A percentile compares a stretch with the other conserved stretches of the same genome.
Conservation (phyloP, 2,113 vertebrate species). For the Megalops atlanticus region DNA sequence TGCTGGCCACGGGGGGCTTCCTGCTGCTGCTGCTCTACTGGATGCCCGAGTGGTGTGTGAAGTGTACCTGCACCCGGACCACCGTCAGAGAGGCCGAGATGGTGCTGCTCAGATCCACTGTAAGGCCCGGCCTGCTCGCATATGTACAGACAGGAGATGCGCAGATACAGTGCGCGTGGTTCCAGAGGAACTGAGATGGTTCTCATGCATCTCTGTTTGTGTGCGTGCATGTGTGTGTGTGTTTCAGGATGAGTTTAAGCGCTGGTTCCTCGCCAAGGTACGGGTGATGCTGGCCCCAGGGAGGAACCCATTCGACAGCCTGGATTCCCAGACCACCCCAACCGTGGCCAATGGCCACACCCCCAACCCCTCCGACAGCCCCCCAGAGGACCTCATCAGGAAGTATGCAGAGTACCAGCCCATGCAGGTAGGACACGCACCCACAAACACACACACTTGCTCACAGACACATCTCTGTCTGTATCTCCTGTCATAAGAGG, state of each 20-base stretch:
- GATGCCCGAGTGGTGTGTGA: slow-evolving; percentile 97
- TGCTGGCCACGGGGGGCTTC: slow-evolving; percentile 88
- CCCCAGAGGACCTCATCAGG: slow-evolving; percentile 68
- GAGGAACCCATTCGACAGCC: slow-evolving; percentile 74
- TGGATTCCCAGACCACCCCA: slow-evolving; percentile 73
- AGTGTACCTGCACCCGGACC: slow-evolving; percentile 82
- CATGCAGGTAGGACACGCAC: slow-evolving; percentile 49
- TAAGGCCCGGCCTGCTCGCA: slow-evolving; percentile 53
- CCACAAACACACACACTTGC: slow-evolving; percentile 35
- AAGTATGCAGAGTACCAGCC: slow-evolving; percentile 74
- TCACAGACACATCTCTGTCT: not conserved
- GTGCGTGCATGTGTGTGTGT: not conserved
- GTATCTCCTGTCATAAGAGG: too few relatives aligned
- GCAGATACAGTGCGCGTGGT: not conserved
- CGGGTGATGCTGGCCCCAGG: slow-evolving; percentile 81
- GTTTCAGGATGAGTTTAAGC: slow-evolving; percentile 89
- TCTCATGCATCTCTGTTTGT: not conserved
- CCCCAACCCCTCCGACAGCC: slow-evolving; percentile 62
- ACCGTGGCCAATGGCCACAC: slow-evolving; percentile 73
- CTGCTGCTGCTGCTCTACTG: slow-evolving; percentile 96
- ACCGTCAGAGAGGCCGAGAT: slow-evolving; percentile 81
- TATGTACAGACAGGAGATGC: not conserved
- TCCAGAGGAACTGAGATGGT: too few relatives aligned
- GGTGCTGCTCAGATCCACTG: slow-evolving; percentile 90
- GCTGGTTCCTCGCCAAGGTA: slow-evolving; percentile 93